A percentile compares a stretch with the other conserved stretches of the same genome.
Evolutionary conservation across 2,888 invertebrate species (phyloP).

Genomic region (Allacma fusca): DNA sequence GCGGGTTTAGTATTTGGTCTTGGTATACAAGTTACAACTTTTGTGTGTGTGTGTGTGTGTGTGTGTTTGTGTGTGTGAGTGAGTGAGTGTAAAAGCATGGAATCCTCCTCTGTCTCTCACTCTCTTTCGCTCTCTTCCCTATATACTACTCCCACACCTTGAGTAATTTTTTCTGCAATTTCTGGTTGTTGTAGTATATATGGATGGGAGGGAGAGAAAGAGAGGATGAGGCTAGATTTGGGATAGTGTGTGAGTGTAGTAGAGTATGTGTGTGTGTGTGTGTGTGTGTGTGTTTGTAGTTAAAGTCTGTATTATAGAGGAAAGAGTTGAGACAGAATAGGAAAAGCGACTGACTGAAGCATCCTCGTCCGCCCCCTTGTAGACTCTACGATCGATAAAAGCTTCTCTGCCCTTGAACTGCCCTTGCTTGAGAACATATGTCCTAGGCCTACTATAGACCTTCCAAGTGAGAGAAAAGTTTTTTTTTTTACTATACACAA

Average conservation of each 20-base stretch:
- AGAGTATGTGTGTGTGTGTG: neutral
- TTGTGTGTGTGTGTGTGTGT: neutral
- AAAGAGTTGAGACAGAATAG: conserved; percentile 13
- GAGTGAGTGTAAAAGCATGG: neutral
- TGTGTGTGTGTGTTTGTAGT: neutral
- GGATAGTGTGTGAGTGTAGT: neutral
- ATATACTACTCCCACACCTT: conserved; percentile 37
- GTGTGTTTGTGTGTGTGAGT: neutral
- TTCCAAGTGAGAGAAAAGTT: conserved; percentile 9
- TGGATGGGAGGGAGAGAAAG: conserved; percentile 11
- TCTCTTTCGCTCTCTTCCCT: neutral
- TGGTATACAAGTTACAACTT: too few species aligned
- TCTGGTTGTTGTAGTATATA: conserved; percentile 17
- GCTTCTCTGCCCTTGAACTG: conserved; percentile 58
- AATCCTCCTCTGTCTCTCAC: neutral
- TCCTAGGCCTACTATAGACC: conserved; percentile 34
- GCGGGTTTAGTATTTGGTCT: too few species aligned
- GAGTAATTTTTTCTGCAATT: conserved; percentile 24
- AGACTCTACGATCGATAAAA: conserved; percentile 32
- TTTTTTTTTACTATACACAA: conserved; percentile 9
- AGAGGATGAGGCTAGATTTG: conserved; percentile 11
- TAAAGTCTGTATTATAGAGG: conserved; percentile 16
- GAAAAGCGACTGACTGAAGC: conserved; percentile 19
- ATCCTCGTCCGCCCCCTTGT: conserved; percentile 34
- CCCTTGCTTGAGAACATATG: conserved; percentile 54